These are phyloP conservation scores for Psilopsiagon aurifrons DNA, from an alignment of 2,113 vertebrate genomes.

Conservation along the genomic window DNA sequence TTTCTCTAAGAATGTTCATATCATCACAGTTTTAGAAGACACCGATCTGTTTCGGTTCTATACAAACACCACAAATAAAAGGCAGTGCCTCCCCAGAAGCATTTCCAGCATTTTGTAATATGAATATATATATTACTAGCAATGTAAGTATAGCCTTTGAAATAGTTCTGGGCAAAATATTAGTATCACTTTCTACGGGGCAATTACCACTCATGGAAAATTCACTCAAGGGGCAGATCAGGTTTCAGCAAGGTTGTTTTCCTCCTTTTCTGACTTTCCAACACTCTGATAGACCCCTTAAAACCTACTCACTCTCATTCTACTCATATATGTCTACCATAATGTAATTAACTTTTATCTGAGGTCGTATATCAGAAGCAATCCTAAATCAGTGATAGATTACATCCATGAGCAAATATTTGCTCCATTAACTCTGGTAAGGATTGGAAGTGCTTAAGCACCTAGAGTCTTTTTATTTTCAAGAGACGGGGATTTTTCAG, in stretches of 20 bases:
- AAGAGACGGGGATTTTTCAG: not conserved
- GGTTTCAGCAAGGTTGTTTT: not conserved
- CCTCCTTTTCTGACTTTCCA: not conserved
- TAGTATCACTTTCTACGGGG: not conserved
- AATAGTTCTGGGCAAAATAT: not conserved
- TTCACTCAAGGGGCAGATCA: not conserved
- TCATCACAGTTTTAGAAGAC: not conserved
- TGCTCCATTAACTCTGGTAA: conserved; percentile 36
- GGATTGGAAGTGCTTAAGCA: not conserved
- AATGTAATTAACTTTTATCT: not conserved
- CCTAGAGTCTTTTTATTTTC: not conserved
- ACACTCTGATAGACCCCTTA: not conserved
- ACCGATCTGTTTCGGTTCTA: not conserved
- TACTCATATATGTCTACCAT: not conserved
- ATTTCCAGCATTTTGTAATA: not conserved
- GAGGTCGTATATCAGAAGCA: not conserved
- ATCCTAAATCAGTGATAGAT: not conserved
- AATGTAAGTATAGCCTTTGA: not conserved
- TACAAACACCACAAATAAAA: not conserved
- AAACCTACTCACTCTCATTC: not conserved
- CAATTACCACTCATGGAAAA: not conserved
- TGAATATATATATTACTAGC: not conserved
- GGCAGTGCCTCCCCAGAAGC: not conserved
- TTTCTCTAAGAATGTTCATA: not conserved
- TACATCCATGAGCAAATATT: conserved; percentile 47